Base-by-base conservation (phyloP, 2,888 invertebrate species). In the Sinohyriopsis cumingii region DNA sequence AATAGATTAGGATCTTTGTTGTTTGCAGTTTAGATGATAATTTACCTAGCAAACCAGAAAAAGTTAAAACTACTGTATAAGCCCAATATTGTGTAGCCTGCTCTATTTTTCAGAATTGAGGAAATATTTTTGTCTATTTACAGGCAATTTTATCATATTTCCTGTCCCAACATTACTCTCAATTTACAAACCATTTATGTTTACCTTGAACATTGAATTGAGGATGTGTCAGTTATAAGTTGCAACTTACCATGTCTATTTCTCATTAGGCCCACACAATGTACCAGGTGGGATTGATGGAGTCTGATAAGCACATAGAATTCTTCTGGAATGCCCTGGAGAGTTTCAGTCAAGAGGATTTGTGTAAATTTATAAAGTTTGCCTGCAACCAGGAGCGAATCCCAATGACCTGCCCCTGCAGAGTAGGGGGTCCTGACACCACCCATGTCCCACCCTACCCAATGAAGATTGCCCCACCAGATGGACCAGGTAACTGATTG, bases 381-480 rank as follows among this genome's bases (percentile, higher is more conserved):
- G 87, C 89, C 24, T 88, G 89, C 77, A 90, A 89, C 82, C 90
- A 90, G 80, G 89, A 90, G 67, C 82, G 90, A 53, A 87, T 90
- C 20, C 90, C 89, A 5, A 86, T 85, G 79, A 85, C 82, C 6
- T 89, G 89, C 74, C 88, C 88, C 0, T 89, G 89, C 75, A 82
- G 82, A 65, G 86, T 86, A 65, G 88, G 87, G 3, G 85, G 85
- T 0, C 69, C 82, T 0, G 89, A 89, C 65, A 82, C 87, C 0
- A 85, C 87, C 15, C 89, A 89, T 76, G 88, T 88, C 0, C 90
- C 89, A 18, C 90, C 90, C 6, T 90, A 89, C 74, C 90, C 90
- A 22, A 89, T 90, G 89, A 90, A 89, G 77, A 89, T 90, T 63
- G 90, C 90, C 1, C 90, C 90, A 25, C 89, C 90, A 15, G 89